These are phyloP conservation scores for Tringa solitaria DNA, from an alignment of 2,113 vertebrate species.

Conservation along the genomic window DNA sequence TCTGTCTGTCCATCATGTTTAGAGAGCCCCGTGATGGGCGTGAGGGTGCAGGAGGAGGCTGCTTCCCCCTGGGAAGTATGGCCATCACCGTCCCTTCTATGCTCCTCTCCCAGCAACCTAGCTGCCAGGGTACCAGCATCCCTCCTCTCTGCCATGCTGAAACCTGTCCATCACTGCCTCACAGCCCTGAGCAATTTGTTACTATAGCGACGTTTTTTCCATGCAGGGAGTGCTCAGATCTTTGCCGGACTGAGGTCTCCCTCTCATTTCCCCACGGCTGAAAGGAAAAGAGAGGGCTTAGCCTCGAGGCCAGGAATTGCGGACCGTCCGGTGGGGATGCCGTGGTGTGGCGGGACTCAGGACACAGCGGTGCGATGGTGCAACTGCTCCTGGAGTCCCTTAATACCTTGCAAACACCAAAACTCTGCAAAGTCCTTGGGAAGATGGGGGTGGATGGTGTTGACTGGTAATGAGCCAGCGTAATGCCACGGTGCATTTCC, in stretches of 20 bases:
- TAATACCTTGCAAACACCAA: neutral
- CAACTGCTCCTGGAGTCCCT: fast-evolving
- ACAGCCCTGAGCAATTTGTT: fast-evolving
- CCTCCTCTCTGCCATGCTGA: neutral
- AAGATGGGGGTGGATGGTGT: neutral
- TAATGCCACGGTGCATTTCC: fast-evolving
- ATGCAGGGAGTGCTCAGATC: neutral
- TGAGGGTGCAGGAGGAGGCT: neutral
- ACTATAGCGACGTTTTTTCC: neutral
- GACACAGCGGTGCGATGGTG: neutral
- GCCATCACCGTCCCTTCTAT: neutral
- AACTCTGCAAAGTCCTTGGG: neutral
- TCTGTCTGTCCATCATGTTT: neutral
- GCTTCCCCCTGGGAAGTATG: fast-evolving
- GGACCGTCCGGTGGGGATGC: fast-evolving
- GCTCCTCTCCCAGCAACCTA: neutral
- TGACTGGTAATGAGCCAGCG: neutral
- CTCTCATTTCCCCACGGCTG: neutral
- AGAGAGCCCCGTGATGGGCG: neutral
- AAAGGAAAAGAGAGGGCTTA: neutral
- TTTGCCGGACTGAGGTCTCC: fast-evolving
- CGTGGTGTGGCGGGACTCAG: neutral
- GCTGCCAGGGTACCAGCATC: neutral
- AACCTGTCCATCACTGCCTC: neutral
- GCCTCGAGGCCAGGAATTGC: neutral